Percentiles rank a stretch among this genome's conserved stretches.
phyloP scores from a whole-genome alignment of 1,140 invertebrate species.

The Phthorimaea operculella region DNA sequence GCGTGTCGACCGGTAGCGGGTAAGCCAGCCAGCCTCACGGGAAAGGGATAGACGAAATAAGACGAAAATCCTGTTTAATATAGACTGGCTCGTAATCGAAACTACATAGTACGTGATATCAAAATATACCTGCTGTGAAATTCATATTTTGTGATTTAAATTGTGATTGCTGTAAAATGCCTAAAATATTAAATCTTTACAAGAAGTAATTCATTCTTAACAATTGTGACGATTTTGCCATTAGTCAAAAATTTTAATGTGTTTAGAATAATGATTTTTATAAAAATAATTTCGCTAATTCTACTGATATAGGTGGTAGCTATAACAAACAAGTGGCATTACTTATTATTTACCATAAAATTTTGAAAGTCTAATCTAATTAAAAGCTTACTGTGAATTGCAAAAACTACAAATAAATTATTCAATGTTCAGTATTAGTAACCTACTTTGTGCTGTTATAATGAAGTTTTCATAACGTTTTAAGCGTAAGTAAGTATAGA shows the following conservation, averaged over 20 bases:
- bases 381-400: slow-evolving; percentile 30
- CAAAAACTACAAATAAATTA: slow-evolving; percentile 2
- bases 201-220: slow-evolving; percentile 46
- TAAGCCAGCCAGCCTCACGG: neutral
- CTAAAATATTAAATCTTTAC: slow-evolving; percentile 14
- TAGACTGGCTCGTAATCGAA: too few relatives aligned
- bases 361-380: slow-evolving; percentile 29
- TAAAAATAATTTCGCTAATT: slow-evolving; percentile 16
- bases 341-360: slow-evolving; percentile 5
- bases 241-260: slow-evolving; percentile 58
- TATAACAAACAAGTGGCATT: slow-evolving; percentile 15
- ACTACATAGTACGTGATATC: slow-evolving; percentile 27
- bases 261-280: slow-evolving; percentile 24
- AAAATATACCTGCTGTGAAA: slow-evolving; percentile 5
- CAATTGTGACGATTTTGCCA: slow-evolving; percentile 66
- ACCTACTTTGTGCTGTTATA: neutral
- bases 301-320: slow-evolving; percentile 22
- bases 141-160: slow-evolving; percentile 11
- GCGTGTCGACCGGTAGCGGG: too few relatives aligned
- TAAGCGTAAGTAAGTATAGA: slow-evolving; percentile 19
- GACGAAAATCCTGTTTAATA: slow-evolving; percentile 27
- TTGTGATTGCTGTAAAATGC: slow-evolving; percentile 23
- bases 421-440: neutral
- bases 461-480: slow-evolving; percentile 8
- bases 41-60: slow-evolving; percentile 33